A percentile compares a stretch with the other conserved stretches of the same genome.
phyloP scores from a whole-genome alignment of 1,140 invertebrate species.

The Anagrus nilaparvatae region DNA sequence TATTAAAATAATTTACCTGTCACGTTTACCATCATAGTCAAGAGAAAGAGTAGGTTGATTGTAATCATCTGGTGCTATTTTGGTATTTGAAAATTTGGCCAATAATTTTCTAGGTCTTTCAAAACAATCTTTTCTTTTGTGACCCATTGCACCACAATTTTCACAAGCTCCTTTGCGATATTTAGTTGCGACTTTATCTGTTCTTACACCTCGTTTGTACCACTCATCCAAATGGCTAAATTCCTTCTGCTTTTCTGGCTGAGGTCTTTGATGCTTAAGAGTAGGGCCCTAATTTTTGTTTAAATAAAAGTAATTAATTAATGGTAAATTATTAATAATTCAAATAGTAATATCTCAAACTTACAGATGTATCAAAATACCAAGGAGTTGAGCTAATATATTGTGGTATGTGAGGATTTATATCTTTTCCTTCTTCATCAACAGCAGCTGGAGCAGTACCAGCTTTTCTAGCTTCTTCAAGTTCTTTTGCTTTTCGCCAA shows the following conservation, averaged over 20 bases:
- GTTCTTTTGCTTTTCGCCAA: constrained; percentile 90
- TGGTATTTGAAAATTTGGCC: constrained; percentile 75
- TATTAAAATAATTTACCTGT: too few species aligned
- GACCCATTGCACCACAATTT: constrained; percentile 96
- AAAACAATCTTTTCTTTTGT: constrained; percentile 94
- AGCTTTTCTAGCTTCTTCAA: constrained; percentile 97
- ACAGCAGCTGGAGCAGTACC: constrained; percentile 97
- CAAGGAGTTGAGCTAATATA: constrained; percentile 98
- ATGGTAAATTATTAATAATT: not conserved
- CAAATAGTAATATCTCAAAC: not conserved
- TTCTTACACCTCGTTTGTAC: constrained; percentile 80
- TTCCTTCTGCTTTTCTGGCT: constrained; percentile 68
- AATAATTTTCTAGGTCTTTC: constrained; percentile 87
- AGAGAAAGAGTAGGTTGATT: constrained; percentile 67
- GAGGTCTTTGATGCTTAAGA: constrained; percentile 95
- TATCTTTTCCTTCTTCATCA: constrained; percentile 95
- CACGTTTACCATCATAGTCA: constrained; percentile 90
- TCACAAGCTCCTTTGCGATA: constrained; percentile 95
- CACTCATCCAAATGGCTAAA: constrained; percentile 66
- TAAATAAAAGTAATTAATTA: constrained; percentile 1
- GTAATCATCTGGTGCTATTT: constrained; percentile 88
- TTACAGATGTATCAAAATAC: constrained; percentile 80
- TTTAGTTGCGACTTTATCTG: constrained; percentile 62
- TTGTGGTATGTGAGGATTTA: constrained; percentile 99
- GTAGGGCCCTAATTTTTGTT: constrained; percentile 63